Base-by-base conservation (phyloP, 1,140 invertebrate species). In the Leptopilina boulardi region DNA sequence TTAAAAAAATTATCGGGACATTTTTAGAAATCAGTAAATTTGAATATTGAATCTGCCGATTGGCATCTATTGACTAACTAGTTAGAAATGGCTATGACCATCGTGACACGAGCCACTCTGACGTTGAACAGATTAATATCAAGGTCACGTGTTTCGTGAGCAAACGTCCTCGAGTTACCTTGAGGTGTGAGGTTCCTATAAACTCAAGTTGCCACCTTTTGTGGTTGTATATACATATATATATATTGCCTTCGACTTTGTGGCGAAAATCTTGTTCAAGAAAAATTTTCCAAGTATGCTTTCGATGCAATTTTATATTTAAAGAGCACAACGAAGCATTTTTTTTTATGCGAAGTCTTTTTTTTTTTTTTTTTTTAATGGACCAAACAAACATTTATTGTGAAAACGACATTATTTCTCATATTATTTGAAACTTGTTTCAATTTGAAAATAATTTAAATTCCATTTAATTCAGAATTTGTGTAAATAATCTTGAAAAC, bases 91-190 rank as follows among this genome's bases (percentile, higher is more conserved):
- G 30, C 19, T n/a, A n/a, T 74, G 51, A 70, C 70, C 71, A 70
- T 66, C 54, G 74, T 70, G 77, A 73, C 73, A 59, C 75, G 75
- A 79, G 42, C 47, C 21, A 18, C 41, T 26, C 34, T 42, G 70
- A 79, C 21, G 59, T 44, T 30, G 71, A 77, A 71, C 54, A 44
- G 21, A 79, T 81, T 76, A 72, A 75, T 81, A 70, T 84, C 85
- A 89, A 89, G 88, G 87, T 84, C 85, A 86, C 71, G 77, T 83
- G 82, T 85, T 86, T 85, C 79, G 82, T 84, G 77, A 87, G 87
- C 85, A 84, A 89, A 88, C 85, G 87, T 88, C 88, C 87, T 89
- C 84, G 79, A 88, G 79, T 87, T 86, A 83, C 87, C 87, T 89
- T 89, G 87, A 74, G 59, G 59, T 66, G 59, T 66, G 59, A 66